Percentiles rank a stretch among this genome's conserved stretches.
phyloP scores from a whole-genome alignment of 2,797 vertebrate genomes.

The Bradypodion pumilum region DNA sequence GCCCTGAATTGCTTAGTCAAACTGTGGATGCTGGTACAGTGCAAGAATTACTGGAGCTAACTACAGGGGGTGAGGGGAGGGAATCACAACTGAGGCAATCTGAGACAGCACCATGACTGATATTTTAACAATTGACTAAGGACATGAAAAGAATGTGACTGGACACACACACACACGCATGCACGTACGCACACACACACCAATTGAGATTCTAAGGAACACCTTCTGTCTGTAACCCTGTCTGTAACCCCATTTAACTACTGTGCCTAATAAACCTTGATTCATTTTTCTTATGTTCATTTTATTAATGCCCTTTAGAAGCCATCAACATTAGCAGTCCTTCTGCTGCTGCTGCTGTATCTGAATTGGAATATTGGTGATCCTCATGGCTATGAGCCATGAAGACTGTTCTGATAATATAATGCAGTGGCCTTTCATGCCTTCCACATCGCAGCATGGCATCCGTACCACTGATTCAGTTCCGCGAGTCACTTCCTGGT shows the following conservation, averaged over 20 bases:
- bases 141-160: not conserved
- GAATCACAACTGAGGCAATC: not conserved
- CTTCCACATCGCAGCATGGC: no score
- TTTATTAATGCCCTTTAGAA: constrained; percentile 3
- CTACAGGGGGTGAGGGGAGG: constrained; percentile 2
- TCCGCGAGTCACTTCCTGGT: no score
- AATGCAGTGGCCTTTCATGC: no score
- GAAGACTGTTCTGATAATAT: no score
- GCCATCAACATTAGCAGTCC: not conserved
- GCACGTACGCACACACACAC: not conserved
- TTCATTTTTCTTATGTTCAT: constrained; percentile 5
- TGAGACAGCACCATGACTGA: not conserved
- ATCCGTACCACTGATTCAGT: no score
- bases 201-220: not conserved
- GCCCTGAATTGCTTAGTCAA: constrained; percentile 3
- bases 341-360: no score
- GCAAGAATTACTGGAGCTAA: constrained; percentile 10
- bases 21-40: constrained; percentile 6
- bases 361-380: no score
- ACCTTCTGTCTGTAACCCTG: not conserved
- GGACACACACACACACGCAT: not conserved
- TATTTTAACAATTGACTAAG: not conserved
- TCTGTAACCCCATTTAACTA: not conserved
- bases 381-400: no score
- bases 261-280: not conserved